These are phyloP conservation scores for Strix aluco DNA, from an alignment of 2,113 vertebrate genomes.

Conservation along the genomic window DNA sequence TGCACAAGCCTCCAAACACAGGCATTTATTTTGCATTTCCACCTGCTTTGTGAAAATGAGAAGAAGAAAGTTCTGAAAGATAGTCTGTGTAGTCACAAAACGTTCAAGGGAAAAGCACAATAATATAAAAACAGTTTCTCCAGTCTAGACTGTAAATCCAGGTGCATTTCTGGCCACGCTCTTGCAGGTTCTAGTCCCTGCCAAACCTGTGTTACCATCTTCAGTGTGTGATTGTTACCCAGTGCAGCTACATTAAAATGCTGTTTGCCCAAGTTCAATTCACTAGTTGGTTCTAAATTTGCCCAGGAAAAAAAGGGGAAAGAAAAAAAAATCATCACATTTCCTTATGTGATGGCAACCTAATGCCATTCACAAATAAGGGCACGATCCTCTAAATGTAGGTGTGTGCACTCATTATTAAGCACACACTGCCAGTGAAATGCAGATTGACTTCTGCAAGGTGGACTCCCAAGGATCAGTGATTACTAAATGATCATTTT, in stretches of 20 bases:
- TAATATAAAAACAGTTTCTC: background rate
- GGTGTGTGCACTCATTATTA: too few species aligned
- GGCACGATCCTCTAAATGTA: background rate
- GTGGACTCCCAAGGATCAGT: background rate
- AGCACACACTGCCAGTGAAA: background rate
- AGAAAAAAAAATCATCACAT: fast-evolving
- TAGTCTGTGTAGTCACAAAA: fast-evolving
- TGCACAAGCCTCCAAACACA: background rate
- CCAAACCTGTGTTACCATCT: background rate
- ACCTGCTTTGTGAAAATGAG: background rate
- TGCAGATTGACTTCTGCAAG: background rate
- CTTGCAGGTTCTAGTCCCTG: background rate
- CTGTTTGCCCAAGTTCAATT: background rate
- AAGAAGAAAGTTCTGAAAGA: background rate
- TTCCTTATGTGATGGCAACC: background rate
- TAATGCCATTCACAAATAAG: too few species aligned
- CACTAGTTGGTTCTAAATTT: background rate
- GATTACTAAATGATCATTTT: background rate
- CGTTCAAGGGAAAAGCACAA: background rate
- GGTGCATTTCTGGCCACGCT: background rate
- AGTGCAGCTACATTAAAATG: background rate
- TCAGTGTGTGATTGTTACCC: background rate
- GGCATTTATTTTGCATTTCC: background rate
- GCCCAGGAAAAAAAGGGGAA: background rate
- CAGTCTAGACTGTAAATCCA: background rate